Percentiles rank a stretch among this genome's conserved stretches.
phyloP scores from a whole-genome alignment of 64 coral and sea anemone species.

The Acropora tenuis region DNA sequence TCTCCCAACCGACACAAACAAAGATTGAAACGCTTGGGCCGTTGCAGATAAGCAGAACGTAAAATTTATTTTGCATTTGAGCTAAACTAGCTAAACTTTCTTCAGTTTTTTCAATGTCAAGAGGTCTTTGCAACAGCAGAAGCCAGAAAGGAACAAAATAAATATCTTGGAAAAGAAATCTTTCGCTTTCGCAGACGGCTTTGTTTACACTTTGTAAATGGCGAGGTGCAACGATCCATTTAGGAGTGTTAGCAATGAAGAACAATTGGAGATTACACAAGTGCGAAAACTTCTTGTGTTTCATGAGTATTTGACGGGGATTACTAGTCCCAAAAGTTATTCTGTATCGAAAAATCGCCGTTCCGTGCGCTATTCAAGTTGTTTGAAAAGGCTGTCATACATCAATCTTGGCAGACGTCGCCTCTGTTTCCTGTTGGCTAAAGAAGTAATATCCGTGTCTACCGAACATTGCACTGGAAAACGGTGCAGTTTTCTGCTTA shows the following conservation, averaged over 20 bases:
- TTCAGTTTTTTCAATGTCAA: background rate
- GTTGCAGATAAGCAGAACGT: constrained; percentile 47
- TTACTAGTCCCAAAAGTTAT: background rate
- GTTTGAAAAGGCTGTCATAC: constrained; percentile 27
- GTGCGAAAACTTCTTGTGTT: background rate
- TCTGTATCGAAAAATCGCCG: background rate
- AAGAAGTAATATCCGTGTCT: background rate
- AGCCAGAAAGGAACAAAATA: background rate
- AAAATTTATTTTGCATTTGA: background rate
- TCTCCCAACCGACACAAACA: constrained; percentile 74
- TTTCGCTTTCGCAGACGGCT: background rate
- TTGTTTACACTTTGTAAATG: constrained; percentile 27
- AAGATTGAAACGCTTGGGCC: constrained; percentile 76
- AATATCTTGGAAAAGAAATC: constrained; percentile 18
- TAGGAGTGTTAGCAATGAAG: background rate
- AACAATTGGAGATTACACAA: constrained; percentile 14
- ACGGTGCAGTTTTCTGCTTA: background rate
- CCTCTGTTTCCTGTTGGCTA: constrained; percentile 8
- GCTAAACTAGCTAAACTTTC: background rate
- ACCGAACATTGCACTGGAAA: background rate
- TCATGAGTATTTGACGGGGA: constrained; percentile 21
- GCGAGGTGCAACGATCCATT: background rate
- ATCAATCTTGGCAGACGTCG: background rate
- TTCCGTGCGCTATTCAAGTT: background rate
- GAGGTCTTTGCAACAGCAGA: background rate